Evolutionary conservation across 2,888 invertebrate species (phyloP), one percentile per base, ranked within the genome.

Genomic region (Zygothrica quintamaculata): DNA sequence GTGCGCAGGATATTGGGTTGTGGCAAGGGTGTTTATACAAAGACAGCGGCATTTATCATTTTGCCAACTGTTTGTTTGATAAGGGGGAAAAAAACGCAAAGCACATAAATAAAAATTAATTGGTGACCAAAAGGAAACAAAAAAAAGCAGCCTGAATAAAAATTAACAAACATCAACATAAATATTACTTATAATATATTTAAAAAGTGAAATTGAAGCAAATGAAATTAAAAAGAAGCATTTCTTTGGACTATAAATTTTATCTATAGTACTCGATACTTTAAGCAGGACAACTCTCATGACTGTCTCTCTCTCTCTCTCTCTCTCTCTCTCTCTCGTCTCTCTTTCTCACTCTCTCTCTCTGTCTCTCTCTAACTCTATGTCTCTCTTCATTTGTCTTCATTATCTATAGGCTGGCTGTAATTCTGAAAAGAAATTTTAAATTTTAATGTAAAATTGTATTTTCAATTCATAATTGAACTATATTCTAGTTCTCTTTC

Each of bases 61-160:
- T 86, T 79, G 71, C 74, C 84, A 84, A 86, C 84, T 84, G 87
- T 84, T 86, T 84, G 77, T 84, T 82, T 86, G 87, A 81, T 86
- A 81, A 86, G 84, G 84, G 84, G 66, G 64, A 74, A 64, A 59
- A 50, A 65, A 77, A 65, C 57, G 56, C 65, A 59, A 65, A 61
- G 65, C 79, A 77, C 81, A 81, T 81, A 81, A 86, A 81, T 81
- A 81, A 84, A 81, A 81, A 81, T 81, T 81, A 81, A 81, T 81
- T 81, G 86, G 86, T 69, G 66, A 76, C 57, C 57, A 67, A 60
- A 42, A 13, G 47, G n/a, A 60, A 46, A 40, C 26, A 40, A 61
- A 11, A 31, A 22, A 31, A 16, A 26, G 18, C 36, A 46, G 50
- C 36, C 16, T 26, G 31, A 37, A 25, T 33, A 56, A 39, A 44